These are phyloP conservation scores for Mus spicilegus DNA, from an alignment of 2,113 vertebrate genomes.

Conservation along the genomic window DNA sequence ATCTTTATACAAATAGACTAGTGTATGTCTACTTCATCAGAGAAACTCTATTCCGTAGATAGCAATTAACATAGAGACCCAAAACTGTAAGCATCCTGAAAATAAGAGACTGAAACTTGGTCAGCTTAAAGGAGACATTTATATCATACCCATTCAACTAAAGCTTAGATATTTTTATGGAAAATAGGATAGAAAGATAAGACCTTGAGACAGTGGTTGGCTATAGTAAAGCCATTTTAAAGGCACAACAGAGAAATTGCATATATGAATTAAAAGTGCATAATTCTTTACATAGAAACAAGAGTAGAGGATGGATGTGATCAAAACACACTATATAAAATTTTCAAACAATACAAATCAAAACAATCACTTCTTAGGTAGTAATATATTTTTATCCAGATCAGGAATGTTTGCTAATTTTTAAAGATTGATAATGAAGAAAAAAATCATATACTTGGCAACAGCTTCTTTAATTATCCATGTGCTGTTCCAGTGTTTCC, in stretches of 20 bases:
- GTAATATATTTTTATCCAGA: background rate
- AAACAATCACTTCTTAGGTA: background rate
- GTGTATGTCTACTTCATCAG: background rate
- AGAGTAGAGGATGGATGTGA: background rate
- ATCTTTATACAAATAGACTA: too few species aligned
- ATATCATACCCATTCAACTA: background rate
- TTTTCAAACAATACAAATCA: background rate
- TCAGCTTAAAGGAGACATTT: background rate
- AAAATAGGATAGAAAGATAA: background rate
- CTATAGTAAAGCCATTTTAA: background rate
- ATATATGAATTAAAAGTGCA: background rate
- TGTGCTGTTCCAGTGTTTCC: background rate
- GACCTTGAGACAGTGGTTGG: background rate
- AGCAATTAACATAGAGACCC: background rate
- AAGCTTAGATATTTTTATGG: background rate
- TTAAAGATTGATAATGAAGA: background rate
- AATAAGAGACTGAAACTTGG: background rate
- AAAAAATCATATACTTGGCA: background rate
- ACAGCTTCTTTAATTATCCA: background rate
- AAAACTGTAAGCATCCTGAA: background rate
- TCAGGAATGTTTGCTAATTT: too few species aligned
- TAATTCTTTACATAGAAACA: background rate
- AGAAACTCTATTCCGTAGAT: background rate
- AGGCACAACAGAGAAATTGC: background rate
- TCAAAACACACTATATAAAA: background rate